These are phyloP conservation scores for Mormyrus hasselquistii DNA, from an alignment of 2,797 vertebrate genomes.

Conservation along the genomic window DNA sequence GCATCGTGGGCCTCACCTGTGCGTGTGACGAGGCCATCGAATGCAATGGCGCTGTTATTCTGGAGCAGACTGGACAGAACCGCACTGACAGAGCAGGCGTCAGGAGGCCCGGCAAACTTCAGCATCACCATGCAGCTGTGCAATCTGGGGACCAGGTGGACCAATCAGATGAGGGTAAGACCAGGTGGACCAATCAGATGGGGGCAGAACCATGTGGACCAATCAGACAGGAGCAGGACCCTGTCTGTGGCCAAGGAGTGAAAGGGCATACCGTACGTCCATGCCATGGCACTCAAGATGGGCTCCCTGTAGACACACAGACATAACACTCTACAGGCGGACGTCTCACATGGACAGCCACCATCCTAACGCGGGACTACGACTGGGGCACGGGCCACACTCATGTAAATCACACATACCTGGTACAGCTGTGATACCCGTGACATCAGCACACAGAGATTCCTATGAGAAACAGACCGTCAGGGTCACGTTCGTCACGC, in stretches of 20 bases:
- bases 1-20: not conserved
- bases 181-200: not conserved
- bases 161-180: not conserved
- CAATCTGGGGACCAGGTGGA: not conserved
- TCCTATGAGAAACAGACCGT: conserved; percentile 35
- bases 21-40: not conserved
- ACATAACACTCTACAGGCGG: not conserved
- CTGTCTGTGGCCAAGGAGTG: not conserved
- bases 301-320: conserved; percentile 35
- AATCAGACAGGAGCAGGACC: not conserved
- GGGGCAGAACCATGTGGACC: not conserved
- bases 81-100: not conserved
- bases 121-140: conserved; percentile 7
- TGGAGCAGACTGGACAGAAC: not conserved
- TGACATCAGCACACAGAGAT: conserved; percentile 23
- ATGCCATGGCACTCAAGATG: conserved; percentile 48
- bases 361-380: not conserved
- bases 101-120: not conserved
- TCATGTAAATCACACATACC: conserved; percentile 37
- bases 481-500: not conserved
- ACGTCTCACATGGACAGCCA: not conserved
- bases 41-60: not conserved
- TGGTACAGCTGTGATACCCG: conserved; percentile 23
- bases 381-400: not conserved
- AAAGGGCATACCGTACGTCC: conserved; percentile 40